Percentiles rank a stretch among this genome's conserved stretches.
phyloP scores from a whole-genome alignment of 2,888 invertebrate genomes.

The Trimorus sp. region DNA sequence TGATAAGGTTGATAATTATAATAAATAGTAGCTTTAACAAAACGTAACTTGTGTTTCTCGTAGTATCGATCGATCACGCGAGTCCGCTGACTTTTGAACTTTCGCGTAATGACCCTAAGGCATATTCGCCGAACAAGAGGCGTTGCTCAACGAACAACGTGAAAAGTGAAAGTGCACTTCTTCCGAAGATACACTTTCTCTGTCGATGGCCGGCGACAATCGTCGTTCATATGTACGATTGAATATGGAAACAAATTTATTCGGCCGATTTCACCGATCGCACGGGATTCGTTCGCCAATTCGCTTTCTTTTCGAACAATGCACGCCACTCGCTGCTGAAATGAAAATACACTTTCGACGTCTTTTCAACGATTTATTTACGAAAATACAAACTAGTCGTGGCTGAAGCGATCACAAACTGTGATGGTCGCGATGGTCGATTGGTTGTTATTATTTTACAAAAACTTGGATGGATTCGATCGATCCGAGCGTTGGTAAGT shows the following conservation, averaged over 20 bases:
- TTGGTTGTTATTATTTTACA: too few species aligned
- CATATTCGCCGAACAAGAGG: slow-evolving; percentile 58
- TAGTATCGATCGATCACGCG: slow-evolving; percentile 1
- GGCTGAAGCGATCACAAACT: slow-evolving; percentile 1
- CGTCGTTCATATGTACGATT: slow-evolving; percentile 69
- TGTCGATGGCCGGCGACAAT: slow-evolving; percentile 68
- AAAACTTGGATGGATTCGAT: too few species aligned
- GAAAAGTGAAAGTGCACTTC: slow-evolving; percentile 76
- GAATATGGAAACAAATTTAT: slow-evolving; percentile 52
- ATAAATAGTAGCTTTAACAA: slow-evolving; percentile 53
- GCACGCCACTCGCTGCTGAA: neutral
- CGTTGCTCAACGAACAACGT: slow-evolving; percentile 71
- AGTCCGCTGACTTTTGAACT: slow-evolving; percentile 47
- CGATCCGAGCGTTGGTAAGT: too few species aligned
- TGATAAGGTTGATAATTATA: slow-evolving; percentile 51
- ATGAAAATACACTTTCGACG: slow-evolving; percentile 7
- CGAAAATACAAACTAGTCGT: slow-evolving; percentile 62
- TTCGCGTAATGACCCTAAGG: slow-evolving; percentile 26
- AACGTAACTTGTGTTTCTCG: neutral
- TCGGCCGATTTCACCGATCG: slow-evolving; percentile 56
- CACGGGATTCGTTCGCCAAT: slow-evolving; percentile 52
- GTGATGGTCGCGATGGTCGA: too few species aligned
- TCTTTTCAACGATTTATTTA: slow-evolving; percentile 71
- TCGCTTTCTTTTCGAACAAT: slow-evolving; percentile 45
- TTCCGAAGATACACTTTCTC: slow-evolving; percentile 76